phyloP scores from a whole-genome alignment of 2,888 invertebrate species.

The Gandaritis pyraliata region DNA sequence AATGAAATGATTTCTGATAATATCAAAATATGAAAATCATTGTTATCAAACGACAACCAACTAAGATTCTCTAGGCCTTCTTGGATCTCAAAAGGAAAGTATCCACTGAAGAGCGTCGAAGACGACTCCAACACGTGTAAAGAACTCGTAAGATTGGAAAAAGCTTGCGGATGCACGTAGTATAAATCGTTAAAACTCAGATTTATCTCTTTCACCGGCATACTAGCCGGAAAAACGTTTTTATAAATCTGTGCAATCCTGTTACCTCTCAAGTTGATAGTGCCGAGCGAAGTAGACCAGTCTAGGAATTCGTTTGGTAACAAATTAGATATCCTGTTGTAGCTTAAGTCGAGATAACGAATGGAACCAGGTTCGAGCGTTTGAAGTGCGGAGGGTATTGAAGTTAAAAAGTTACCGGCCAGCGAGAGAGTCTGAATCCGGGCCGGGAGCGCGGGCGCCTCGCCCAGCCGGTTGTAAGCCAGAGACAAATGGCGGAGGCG shows the following conservation, averaged over 20 bases:
- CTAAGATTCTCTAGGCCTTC: conserved; percentile 89
- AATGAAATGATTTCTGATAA: conserved; percentile 89
- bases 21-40: conserved; percentile 90
- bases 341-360: conserved; percentile 93
- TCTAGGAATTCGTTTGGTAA: conserved; percentile 89
- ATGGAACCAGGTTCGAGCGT: conserved; percentile 89
- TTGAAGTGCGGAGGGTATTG: conserved; percentile 88
- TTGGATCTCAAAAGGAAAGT: conserved; percentile 90
- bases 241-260: conserved; percentile 89
- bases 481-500: conserved; percentile 92
- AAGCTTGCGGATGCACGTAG: conserved; percentile 91
- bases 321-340: conserved; percentile 92
- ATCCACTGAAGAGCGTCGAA: conserved; percentile 92
- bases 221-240: conserved; percentile 89
- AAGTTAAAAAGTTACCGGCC: conserved; percentile 91
- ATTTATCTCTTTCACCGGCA: conserved; percentile 93
- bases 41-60: conserved; percentile 95
- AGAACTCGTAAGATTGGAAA: conserved; percentile 89
- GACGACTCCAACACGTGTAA: conserved; percentile 94
- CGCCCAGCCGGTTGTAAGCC: conserved; percentile 88
- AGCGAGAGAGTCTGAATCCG: conserved; percentile 91
- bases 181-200: conserved; percentile 95
- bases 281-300: conserved; percentile 92
- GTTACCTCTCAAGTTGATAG: conserved; percentile 93
- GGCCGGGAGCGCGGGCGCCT: conserved; percentile 86